These are phyloP conservation scores for Copsychus sechellarum DNA, from an alignment of 2,113 vertebrate genomes.

Conservation along the genomic window DNA sequence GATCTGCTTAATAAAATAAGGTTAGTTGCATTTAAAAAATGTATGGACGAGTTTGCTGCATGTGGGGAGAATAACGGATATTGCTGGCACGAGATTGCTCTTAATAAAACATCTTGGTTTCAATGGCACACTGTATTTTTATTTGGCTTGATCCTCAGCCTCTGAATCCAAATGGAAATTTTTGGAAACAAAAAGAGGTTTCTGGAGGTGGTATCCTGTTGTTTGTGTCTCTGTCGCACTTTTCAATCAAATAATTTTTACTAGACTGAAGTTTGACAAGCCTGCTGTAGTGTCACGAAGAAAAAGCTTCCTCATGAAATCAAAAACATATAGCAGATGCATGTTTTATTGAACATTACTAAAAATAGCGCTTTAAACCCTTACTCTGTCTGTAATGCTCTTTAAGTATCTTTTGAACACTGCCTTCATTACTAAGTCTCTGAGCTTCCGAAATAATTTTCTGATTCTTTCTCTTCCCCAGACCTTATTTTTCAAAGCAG, in stretches of 20 bases:
- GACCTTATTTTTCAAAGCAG: slow-evolving; percentile 36
- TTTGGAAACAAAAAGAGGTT: slow-evolving; percentile 41
- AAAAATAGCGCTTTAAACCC: slow-evolving; percentile 66
- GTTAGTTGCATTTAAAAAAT: slow-evolving; percentile 67
- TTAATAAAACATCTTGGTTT: slow-evolving; percentile 49
- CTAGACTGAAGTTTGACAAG: slow-evolving; percentile 58
- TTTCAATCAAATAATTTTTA: slow-evolving; percentile 41
- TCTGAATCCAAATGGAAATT: slow-evolving; percentile 31
- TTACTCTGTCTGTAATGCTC: slow-evolving; percentile 65
- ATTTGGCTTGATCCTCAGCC: slow-evolving; percentile 33
- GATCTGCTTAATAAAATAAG: slow-evolving; percentile 68
- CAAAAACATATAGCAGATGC: slow-evolving; percentile 69
- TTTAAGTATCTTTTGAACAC: slow-evolving; percentile 65
- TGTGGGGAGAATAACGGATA: slow-evolving; percentile 50
- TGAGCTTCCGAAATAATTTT: slow-evolving; percentile 63
- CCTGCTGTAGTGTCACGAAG: not conserved
- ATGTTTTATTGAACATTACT: slow-evolving; percentile 67
- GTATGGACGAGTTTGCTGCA: slow-evolving; percentile 48
- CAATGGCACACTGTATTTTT: not conserved
- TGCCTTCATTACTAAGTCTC: slow-evolving; percentile 65
- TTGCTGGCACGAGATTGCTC: slow-evolving; percentile 38
- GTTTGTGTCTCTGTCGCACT: slow-evolving; percentile 1
- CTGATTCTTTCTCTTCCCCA: slow-evolving; percentile 17
- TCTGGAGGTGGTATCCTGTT: slow-evolving; percentile 33
- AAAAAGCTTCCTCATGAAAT: slow-evolving; percentile 56